Evolutionary conservation across 64 coral and sea anemone species (phyloP), one percentile per base, ranked within the genome.

Genomic region (Actinia tenebrosa): DNA sequence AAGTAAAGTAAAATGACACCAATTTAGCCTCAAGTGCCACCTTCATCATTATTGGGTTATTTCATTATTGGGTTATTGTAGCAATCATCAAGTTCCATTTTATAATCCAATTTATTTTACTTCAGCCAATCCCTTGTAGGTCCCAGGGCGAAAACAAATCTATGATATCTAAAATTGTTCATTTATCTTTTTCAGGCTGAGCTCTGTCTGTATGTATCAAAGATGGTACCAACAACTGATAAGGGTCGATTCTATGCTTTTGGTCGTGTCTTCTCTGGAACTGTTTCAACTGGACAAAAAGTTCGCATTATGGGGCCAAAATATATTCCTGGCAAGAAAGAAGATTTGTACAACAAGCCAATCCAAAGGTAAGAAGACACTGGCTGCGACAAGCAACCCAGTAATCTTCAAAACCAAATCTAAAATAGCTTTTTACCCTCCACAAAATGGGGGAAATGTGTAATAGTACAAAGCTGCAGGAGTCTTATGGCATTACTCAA

Each of bases 231-330:
- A 53, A 95, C 97, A 53, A 84, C 86, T 44, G 97, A 99, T 88
- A 99, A 99, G 84, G 97, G 97, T 78, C 90, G 97, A 23, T 99
- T 99, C 75, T 99, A 91, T 95, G 97, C 97, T 64, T 99, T 99
- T 84, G 97, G 97, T 3, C 97, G 97, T 99, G 97, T 99, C 19
- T 99, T 95, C 82, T 95, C 97, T 80, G 97, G 97, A 19, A 83
- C 44, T 69, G 97, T 95, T 43, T 42, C 82, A 50, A 95, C 86
- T 86, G 97, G 97, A 18, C 85, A 84, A 66, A 99, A 99, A 88
- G 97, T 99, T 54, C 91, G 91, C 77, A 99, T 99, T 56, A 99
- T 99, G 97, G 97, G 97, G 44, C 97, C 97, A 19, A 89, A 95
- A 72, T 99, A 95, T 79, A 6, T 93, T 17, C 97, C 97, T 78